A percentile compares a stretch with the other conserved stretches of the same genome.
Conservation (phyloP, 2,113 vertebrate species). For the Laterallus jamaicensis region DNA sequence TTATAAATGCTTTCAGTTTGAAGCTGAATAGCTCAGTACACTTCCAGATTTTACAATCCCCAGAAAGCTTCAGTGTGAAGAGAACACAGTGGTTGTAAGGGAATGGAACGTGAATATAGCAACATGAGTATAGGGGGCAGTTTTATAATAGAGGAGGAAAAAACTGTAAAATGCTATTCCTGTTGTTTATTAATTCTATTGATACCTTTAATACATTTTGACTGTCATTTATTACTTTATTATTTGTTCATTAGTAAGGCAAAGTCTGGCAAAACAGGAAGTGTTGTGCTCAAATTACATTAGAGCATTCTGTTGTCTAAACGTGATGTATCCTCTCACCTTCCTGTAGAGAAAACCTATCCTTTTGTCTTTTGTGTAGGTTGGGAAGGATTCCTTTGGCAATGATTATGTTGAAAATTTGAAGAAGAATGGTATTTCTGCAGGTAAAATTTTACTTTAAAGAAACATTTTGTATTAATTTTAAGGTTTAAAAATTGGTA, state of each 20-base stretch:
- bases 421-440: conserved; percentile 87
- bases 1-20: background rate
- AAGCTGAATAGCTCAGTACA: background rate
- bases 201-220: background rate
- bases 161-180: background rate
- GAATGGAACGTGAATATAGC: background rate
- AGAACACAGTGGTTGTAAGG: background rate
- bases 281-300: conserved; percentile 24
- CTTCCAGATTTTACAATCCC: background rate
- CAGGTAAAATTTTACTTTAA: conserved; percentile 81
- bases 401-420: conserved; percentile 94
- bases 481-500: background rate
- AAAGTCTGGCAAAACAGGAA: conserved; percentile 9
- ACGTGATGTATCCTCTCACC: conserved; percentile 5
- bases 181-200: background rate
- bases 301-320: conserved; percentile 44
- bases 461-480: background rate
- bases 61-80: background rate
- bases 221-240: background rate
- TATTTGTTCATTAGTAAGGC: background rate
- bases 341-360: background rate
- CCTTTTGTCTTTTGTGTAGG: conserved; percentile 79
- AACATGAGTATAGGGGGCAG: background rate
- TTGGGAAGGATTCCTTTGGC: conserved; percentile 97
- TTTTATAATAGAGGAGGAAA: background rate